Evolutionary conservation across 2,888 invertebrate genomes (phyloP).

Genomic region (Melipona bicolor): DNA sequence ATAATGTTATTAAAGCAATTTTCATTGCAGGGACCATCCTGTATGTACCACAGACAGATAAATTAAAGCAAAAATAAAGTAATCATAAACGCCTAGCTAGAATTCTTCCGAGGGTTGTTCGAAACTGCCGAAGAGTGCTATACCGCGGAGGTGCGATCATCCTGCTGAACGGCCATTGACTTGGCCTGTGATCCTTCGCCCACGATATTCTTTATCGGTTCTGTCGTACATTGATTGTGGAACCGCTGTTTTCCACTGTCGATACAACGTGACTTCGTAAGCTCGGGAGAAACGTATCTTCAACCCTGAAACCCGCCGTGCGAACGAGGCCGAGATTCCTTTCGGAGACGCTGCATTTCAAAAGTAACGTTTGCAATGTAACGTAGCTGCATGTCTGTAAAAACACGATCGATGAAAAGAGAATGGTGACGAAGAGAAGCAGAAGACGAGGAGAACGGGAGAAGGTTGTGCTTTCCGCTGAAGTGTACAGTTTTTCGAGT

Average conservation of each 20-base stretch:
- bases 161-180: constrained; percentile 5
- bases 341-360: neutral
- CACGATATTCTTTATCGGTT: constrained; percentile 34
- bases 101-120: constrained; percentile 5
- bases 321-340: neutral
- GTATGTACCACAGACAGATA: constrained; percentile 10
- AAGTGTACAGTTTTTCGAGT: neutral
- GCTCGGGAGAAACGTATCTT: neutral
- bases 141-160: constrained; percentile 3
- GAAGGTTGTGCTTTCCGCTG: neutral
- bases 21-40: constrained; percentile 12
- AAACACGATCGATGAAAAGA: neutral
- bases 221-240: constrained; percentile 34
- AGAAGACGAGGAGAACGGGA: neutral
- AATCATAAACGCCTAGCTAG: neutral
- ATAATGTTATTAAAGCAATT: constrained; percentile 21
- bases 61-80: constrained; percentile 23
- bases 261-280: neutral
- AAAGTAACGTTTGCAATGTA: neutral
- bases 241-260: constrained; percentile 39
- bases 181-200: constrained; percentile 9
- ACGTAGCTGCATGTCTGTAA: neutral
- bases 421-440: neutral
- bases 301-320: neutral
- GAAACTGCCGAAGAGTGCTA: neutral